phyloP scores from a whole-genome alignment of 2,888 invertebrate species.

The Microplitis manilae region DNA sequence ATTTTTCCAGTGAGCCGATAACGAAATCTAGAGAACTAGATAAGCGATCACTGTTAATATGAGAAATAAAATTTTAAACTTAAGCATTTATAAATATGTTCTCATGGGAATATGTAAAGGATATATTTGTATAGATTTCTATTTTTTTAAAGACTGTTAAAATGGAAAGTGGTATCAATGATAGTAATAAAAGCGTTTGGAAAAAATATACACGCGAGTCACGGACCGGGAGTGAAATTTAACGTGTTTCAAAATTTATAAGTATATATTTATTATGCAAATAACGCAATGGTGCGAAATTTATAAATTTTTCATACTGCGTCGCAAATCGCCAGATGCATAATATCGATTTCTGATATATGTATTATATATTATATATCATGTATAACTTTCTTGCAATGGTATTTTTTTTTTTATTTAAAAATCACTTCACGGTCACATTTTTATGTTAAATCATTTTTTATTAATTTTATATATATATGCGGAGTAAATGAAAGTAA shows the following conservation, averaged over 20 bases:
- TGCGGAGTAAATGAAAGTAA: slow-evolving; percentile 18
- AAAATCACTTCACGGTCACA: background rate
- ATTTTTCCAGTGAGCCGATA: too few relatives aligned
- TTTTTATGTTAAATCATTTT: background rate
- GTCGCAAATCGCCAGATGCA: slow-evolving; percentile 24
- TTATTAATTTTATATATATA: background rate
- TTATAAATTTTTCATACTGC: slow-evolving; percentile 32
- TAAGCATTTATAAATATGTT: too few relatives aligned
- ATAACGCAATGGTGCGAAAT: slow-evolving; percentile 23
- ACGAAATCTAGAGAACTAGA: too few relatives aligned
- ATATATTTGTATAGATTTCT: too few relatives aligned
- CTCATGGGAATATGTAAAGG: too few relatives aligned
- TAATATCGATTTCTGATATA: background rate
- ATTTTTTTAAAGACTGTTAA: too few relatives aligned
- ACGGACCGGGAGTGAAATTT: slow-evolving; percentile 25
- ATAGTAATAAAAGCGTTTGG: background rate
- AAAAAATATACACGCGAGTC: slow-evolving; percentile 28
- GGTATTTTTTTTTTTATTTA: background rate
- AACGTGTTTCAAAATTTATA: slow-evolving; percentile 30
- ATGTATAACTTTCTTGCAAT: slow-evolving; percentile 18
- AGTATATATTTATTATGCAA: slow-evolving; percentile 35
- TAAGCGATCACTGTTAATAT: too few relatives aligned
- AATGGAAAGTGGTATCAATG: too few relatives aligned
- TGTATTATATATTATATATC: too few relatives aligned
- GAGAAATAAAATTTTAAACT: too few relatives aligned